Base-by-base conservation (phyloP, 2,113 vertebrate species). In the Recurvirostra avosetta region DNA sequence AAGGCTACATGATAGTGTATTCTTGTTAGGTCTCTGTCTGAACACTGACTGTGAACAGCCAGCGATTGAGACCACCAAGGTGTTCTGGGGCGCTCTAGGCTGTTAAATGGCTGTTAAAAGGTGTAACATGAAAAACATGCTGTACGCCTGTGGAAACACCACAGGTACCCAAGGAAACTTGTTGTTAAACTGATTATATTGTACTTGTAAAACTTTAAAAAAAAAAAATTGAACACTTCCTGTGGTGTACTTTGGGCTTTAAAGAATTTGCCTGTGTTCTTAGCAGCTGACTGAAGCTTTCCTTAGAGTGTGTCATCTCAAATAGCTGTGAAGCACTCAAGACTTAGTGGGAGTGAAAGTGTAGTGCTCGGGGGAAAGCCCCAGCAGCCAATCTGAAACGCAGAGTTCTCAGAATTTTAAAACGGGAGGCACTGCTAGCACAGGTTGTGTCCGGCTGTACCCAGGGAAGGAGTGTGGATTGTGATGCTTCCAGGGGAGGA, bases 401-500 rank as follows among this genome's bases (percentile, higher is more conserved):
- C 7, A 12, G 6, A 3, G 6, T 16, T 32, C 40, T 43, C 15
- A 2, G 4, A 15, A 36, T 29, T 32, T 25, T 15, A 38, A 5
- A 84, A 15, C 1, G 14, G 66, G n/a, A 58, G 65, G 52, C 18
- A 3, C 4, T 56, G 12, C 27, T 62, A 3, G 49, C 4, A 32
- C 16, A 16, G 12, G 3, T 19, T 21, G 1, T 11, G 8, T 30
- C 27, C 56, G 41, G 43, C 38, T 5, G 0, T 15, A 5, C 6
- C 53, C 11, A 11, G 40, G 29, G 45, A 5, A 16, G 56, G n/a
- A 27, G 15, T 2, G 6, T 0, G 6, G 7, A 2, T 6, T 22
- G 3, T 23, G 34, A 4, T 73, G 19, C 16, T 53, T 5, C 4
- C 7, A 15, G 34, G 47, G 43, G 11, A 82, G 43, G 52, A 47